A percentile compares a stretch with the other conserved stretches of the same genome.
Evolutionary conservation across 2,888 invertebrate genomes (phyloP).

Genomic region (Ormia ochracea): DNA sequence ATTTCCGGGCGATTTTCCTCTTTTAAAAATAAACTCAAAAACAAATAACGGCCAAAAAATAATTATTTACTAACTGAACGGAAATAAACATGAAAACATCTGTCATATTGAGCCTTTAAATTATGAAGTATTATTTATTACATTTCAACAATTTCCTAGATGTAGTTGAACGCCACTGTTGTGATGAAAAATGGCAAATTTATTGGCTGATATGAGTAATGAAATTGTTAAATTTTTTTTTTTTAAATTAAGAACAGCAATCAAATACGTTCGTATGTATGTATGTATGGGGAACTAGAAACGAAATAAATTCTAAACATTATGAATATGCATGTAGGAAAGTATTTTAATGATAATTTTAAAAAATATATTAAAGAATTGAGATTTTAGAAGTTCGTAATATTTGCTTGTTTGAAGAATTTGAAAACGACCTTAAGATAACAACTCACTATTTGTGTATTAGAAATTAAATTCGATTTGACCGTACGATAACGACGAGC

Average conservation of each 20-base stretch:
- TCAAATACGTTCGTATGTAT: too few species aligned
- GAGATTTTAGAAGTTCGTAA: slow-evolving; percentile 34
- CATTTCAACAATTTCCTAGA: too few species aligned
- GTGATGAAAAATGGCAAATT: slow-evolving; percentile 16
- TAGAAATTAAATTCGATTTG: slow-evolving; percentile 75
- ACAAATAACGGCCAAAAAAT: too few species aligned
- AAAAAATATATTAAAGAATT: slow-evolving; percentile 31
- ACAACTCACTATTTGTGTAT: slow-evolving; percentile 75
- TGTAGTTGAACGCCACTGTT: slow-evolving; percentile 37
- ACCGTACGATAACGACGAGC: slow-evolving; percentile 76
- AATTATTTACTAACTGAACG: too few species aligned
- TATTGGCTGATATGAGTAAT: not conserved
- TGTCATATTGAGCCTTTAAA: too few species aligned
- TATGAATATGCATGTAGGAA: slow-evolving; percentile 27
- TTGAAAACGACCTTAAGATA: slow-evolving; percentile 50
- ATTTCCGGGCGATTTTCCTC: too few species aligned
- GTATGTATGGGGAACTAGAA: too few species aligned
- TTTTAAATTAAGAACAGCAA: slow-evolving; percentile 40
- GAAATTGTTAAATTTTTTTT: not conserved
- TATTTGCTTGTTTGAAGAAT: slow-evolving; percentile 27
- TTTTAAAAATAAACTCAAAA: too few species aligned
- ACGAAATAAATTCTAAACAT: slow-evolving; percentile 10
- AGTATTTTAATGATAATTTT: slow-evolving; percentile 32
- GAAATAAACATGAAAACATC: too few species aligned
- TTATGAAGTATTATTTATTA: too few species aligned